Base-by-base conservation (phyloP, 2,113 vertebrate genomes). In the Microtus montanus region DNA sequence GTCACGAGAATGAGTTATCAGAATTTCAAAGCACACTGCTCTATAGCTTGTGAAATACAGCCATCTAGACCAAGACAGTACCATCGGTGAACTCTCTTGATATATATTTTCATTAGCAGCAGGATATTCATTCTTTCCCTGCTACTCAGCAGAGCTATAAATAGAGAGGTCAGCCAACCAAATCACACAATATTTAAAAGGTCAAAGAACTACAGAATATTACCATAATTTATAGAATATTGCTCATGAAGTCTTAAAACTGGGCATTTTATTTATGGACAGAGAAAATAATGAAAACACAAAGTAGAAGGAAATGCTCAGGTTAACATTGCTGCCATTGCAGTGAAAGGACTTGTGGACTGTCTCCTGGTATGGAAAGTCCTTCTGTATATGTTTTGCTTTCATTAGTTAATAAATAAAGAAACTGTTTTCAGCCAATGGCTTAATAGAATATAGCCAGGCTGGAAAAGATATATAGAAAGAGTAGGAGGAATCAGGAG, bases 151-250 rank as follows among this genome's bases (percentile, higher is more conserved):
- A 92, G 66, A 89, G 92, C 95, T 97, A 98, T 98, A 98, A 98
- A 98, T 98, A 98, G 97, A 96, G 96, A 92, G 92, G 61, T 58
- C 96, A 98, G 95, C 93, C 98, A 98, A 98, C 97, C 97, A 98
- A 98, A 97, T 97, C 98, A 88, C 97, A 97, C 96, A 96, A 96
- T 97, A 97, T 89, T 96, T 97, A 97, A 98, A 98, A 98, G 98
- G 97, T 98, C 98, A 97, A 97, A 96, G 94, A 93, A 97, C 93
- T 97, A 94, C 79, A 96, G 96, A 96, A 96, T 93, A 97, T 98
- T 97, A 97, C 84, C 96, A 79, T 98, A 98, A 98, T 98, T 98
- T 98, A 98, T 91, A 97, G 97, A 98, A 97, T 95, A 95, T 85
- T 63, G 41, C 89, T 97, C 96, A 66, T 86, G 93, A 97, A 94